Conservation (phyloP, 2,888 invertebrate genomes). For the Hemistola chrysoprasaria region DNA sequence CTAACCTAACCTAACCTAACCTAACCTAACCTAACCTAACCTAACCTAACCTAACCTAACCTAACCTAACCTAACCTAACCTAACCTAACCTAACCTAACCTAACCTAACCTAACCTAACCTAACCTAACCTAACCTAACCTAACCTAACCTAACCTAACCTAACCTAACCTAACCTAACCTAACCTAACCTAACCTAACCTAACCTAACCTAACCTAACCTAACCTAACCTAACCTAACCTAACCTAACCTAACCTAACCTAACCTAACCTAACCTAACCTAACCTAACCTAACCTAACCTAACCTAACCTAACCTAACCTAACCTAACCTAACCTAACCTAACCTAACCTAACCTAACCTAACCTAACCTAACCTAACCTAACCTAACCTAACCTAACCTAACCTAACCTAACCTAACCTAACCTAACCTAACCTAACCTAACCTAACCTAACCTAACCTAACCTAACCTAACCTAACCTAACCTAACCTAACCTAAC, state of each 20-base stretch:
- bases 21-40: conserved; percentile 1
- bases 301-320: conserved; percentile 5
- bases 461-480: conserved; percentile 21
- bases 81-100: neutral
- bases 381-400: conserved; percentile 26
- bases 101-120: neutral
- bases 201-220: conserved; percentile 14
- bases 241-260: conserved; percentile 6
- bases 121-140: neutral
- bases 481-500: conserved; percentile 18
- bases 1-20: no score
- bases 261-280: neutral
- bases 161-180: neutral
- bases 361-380: conserved; percentile 21
- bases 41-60: conserved; percentile 10
- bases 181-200: conserved; percentile 2
- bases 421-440: conserved; percentile 21
- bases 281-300: neutral
- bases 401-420: conserved; percentile 24
- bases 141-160: neutral
- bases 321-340: conserved; percentile 19
- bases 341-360: conserved; percentile 20
- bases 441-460: conserved; percentile 17
- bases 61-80: conserved; percentile 9
- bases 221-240: conserved; percentile 15